These are phyloP conservation scores for Chaetophractus vellerosus DNA, from an alignment of 2,797 vertebrate species.

Conservation along the genomic window DNA sequence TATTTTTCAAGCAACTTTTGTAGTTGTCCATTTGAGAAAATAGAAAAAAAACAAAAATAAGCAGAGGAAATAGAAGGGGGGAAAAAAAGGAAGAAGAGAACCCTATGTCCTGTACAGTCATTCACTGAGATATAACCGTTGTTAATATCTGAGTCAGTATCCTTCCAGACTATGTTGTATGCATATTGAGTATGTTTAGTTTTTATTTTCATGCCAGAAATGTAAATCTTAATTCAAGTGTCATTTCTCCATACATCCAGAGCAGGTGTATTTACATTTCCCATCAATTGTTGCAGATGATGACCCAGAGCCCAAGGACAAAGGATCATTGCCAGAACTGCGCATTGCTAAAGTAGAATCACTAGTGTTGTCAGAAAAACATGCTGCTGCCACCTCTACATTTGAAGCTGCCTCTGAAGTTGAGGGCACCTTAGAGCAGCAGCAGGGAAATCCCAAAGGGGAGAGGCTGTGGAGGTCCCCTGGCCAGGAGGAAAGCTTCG, in stretches of 20 bases:
- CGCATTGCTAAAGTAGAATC: constrained; percentile 9
- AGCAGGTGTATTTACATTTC: constrained; percentile 33
- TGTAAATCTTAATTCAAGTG: background rate
- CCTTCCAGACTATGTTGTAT: background rate
- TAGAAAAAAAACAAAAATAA: background rate
- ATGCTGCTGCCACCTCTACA: background rate
- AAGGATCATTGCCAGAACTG: background rate
- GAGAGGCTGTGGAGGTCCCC: background rate
- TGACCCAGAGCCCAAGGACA: constrained; percentile 10
- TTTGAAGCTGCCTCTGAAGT: constrained; percentile 33
- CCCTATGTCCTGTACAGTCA: background rate
- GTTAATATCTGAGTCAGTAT: constrained; percentile 38
- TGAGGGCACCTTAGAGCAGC: background rate
- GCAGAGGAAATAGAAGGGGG: background rate
- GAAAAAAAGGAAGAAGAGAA: background rate
- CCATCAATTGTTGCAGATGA: constrained; percentile 38
- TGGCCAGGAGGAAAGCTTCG: background rate
- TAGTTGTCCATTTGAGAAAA: background rate
- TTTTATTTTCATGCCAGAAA: constrained; percentile 46
- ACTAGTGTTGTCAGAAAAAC: constrained; percentile 29
- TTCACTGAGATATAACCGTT: background rate
- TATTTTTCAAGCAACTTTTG: constrained; percentile 16
- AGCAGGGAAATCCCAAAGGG: constrained; percentile 6
- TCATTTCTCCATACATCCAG: constrained; percentile 28
- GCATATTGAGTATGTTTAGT: background rate